Evolutionary conservation across 2,113 vertebrate species (phyloP).

Genomic region (Zosterops lateralis): DNA sequence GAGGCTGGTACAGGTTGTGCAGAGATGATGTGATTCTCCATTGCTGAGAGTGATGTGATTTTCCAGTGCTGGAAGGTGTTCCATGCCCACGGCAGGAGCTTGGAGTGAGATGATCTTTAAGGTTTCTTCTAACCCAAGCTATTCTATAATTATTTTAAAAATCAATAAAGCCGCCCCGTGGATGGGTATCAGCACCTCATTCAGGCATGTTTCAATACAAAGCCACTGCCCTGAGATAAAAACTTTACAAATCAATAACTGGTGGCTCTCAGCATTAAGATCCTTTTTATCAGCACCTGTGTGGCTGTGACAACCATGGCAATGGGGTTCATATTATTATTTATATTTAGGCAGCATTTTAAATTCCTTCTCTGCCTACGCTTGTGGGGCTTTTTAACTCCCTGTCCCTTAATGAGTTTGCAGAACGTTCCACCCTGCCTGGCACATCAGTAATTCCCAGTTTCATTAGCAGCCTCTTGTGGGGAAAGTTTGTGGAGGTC

Average conservation of each 20-base stretch:
- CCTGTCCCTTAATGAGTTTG: neutral
- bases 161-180: fast-evolving
- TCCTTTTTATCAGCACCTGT: neutral
- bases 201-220: fast-evolving
- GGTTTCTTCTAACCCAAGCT: neutral
- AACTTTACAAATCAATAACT: neutral
- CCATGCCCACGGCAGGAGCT: no score
- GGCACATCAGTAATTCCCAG: neutral
- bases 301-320: neutral
- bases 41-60: neutral
- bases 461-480: neutral
- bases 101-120: neutral
- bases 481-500: neutral
- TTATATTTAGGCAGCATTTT: neutral
- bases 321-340: neutral
- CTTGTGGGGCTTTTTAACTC: neutral
- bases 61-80: neutral
- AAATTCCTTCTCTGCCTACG: neutral
- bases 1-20: neutral
- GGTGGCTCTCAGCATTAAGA: neutral
- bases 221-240: neutral
- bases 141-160: no score
- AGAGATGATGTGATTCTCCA: neutral
- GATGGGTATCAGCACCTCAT: neutral
- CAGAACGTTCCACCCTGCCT: neutral